Evolutionary conservation across 1,140 invertebrate species (phyloP), one percentile per base, ranked within the genome.

Genomic region (Drosophila pectinifera): DNA sequence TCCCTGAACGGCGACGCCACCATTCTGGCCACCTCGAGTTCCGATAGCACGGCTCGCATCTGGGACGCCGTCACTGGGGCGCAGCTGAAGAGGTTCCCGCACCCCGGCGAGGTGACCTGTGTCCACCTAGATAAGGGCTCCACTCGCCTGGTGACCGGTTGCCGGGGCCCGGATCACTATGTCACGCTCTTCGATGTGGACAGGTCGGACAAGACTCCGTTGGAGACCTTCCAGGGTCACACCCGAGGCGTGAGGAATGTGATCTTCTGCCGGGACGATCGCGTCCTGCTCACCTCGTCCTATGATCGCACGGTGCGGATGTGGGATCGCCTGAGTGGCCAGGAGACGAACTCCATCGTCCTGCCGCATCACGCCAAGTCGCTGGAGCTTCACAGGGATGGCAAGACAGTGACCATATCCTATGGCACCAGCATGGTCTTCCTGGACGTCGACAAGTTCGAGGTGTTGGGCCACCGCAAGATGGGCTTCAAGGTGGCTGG

Each of bases 21-120:
- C 4, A 94, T 95, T 83, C 97, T 98, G 70, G 98, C 98, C 7
- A 98, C 97, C 45, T 98, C 97, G 58, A 97, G 98, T 75, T 98
- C 97, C 34, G 98, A 99, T 93, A 98, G 98, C 92, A 96, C 96
- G 92, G 98, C 97, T 90, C 96, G 98, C 94, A 93, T 99, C 49
- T 99, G 98, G 98, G 96, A 99, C 93, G 97, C 97, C 0, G 94
- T 96, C 34, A 95, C 94, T 76, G 98, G 98, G 46, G 95, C 96
- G 78, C 97, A 98, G 91, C 90, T 98, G 7, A 95, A 97, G 74
- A 96, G 96, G 8, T 98, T 99, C 90, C 94, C 96, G 79, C 97
- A 99, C 90, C 96, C 96, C 96, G 76, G 97, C 98, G 82, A 98
- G 68, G 98, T 99, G 1, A 98, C 98, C 92, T 96, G 96, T 91